Base-by-base conservation (phyloP, 2,888 invertebrate genomes). In the Celastrina argiolus region DNA sequence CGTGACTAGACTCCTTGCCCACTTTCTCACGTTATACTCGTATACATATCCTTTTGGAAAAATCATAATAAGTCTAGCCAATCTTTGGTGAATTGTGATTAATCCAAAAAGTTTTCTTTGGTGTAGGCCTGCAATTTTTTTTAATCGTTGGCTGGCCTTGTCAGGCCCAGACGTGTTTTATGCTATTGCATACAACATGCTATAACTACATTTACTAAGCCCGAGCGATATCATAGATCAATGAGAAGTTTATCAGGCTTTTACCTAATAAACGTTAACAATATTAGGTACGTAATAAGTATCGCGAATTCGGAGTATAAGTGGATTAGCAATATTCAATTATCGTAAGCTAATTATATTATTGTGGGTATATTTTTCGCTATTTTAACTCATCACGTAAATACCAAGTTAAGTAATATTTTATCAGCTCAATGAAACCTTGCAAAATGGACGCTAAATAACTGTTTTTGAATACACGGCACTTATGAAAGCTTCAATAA, bases 1-100 rank as follows among this genome's bases (percentile, higher is more conserved):
- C 61, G 61, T 61, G 61, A 61, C 61, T 39, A 5, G 61, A 61
- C 39, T 61, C 18, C 39, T n/a, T 18, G 61, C 22, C 2, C 28
- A 58, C 39, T 61, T 61, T 39, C 61, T 10, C 61, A 61, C 39
- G 22, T 61, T 1, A 22, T 36, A 14, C 12, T 5, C 36, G 14
- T 51, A 51, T 51, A 1, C 10, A 36, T 36, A 10, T 51, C 51
- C 8, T 10, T 51, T 12, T 12, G 22, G 22, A 26, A 26, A 51
- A 51, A 22, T n/a, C n/a, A n/a, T n/a, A n/a, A n/a, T n/a, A n/a
- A n/a, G n/a, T n/a, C n/a, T n/a, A n/a, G n/a, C n/a, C n/a, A n/a
- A n/a, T n/a, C n/a, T n/a, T n/a, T n/a, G n/a, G n/a, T n/a, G n/a
- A n/a, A n/a, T n/a, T n/a, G n/a, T n/a, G n/a, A n/a, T n/a, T n/a